Conservation (phyloP, 2,888 invertebrate species). For the Mesorhabditis spiculigera region DNA sequence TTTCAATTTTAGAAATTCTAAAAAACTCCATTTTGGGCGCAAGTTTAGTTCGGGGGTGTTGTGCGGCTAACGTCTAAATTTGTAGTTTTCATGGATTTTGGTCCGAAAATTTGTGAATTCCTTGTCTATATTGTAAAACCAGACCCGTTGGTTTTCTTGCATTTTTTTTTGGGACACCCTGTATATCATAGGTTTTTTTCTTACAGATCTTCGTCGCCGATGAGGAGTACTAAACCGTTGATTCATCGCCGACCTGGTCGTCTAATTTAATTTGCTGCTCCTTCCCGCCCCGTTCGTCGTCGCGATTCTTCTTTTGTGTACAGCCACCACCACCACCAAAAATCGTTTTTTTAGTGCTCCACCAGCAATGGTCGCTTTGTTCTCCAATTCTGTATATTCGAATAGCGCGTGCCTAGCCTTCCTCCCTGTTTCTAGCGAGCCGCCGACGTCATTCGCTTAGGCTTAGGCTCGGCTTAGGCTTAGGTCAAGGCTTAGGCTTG, state of each 20-base stretch:
- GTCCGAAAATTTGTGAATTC: too few relatives aligned
- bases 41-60: too few relatives aligned
- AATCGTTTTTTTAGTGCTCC: background rate
- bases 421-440: background rate
- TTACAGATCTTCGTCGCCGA: slow-evolving; percentile 47
- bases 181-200: background rate
- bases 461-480: too few relatives aligned
- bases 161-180: background rate
- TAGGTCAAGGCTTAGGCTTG: too few relatives aligned
- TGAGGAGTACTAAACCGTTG: slow-evolving; percentile 39
- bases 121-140: too few relatives aligned
- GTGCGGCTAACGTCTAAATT: too few relatives aligned
- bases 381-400: too few relatives aligned
- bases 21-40: too few relatives aligned
- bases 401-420: background rate
- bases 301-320: background rate
- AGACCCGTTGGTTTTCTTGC: background rate
- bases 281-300: background rate
- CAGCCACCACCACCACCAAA: background rate
- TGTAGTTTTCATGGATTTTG: too few relatives aligned
- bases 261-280: background rate
- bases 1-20: too few relatives aligned
- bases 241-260: background rate
- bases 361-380: too few relatives aligned
- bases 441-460: too few relatives aligned